phyloP scores from a whole-genome alignment of 2,888 invertebrate species.

The Trisateles emortualis region DNA sequence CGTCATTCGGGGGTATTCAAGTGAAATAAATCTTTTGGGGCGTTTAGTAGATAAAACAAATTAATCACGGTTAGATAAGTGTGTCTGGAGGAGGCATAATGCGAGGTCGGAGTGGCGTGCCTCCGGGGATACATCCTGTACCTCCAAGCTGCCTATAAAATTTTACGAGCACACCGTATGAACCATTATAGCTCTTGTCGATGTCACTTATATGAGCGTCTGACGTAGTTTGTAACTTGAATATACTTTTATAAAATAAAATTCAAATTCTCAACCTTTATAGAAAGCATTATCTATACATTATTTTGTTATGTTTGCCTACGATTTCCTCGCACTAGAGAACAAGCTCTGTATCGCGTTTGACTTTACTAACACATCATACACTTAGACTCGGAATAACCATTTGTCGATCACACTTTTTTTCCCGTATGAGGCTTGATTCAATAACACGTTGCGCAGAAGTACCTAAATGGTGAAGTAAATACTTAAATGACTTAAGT shows the following conservation, averaged over 20 bases:
- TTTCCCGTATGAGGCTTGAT: no score
- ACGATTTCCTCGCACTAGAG: no score
- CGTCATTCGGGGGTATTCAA: slow-evolving; percentile 49
- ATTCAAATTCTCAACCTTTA: slow-evolving; percentile 16
- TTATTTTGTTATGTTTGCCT: no score
- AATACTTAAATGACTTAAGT: no score
- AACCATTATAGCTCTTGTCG: slow-evolving; percentile 77
- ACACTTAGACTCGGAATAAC: no score
- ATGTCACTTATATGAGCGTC: slow-evolving; percentile 72
- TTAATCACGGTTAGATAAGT: slow-evolving; percentile 82
- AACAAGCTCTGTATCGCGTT: no score
- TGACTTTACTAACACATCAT: no score
- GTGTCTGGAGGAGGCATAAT: slow-evolving; percentile 69
- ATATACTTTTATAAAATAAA: slow-evolving; percentile 48
- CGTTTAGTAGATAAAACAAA: slow-evolving; percentile 74
- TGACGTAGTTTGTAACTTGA: slow-evolving; percentile 68
- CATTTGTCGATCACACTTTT: no score
- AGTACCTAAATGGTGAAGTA: no score
- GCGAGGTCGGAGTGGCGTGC: slow-evolving; percentile 61
- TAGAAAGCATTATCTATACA: background rate
- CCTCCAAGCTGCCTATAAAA: slow-evolving; percentile 74
- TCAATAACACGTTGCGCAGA: no score
- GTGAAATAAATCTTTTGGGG: slow-evolving; percentile 60
- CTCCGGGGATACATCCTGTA: slow-evolving; percentile 70
- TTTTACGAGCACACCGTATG: slow-evolving; percentile 80